phyloP scores from a whole-genome alignment of 1,140 invertebrate genomes.

The Drosophila obscura region DNA sequence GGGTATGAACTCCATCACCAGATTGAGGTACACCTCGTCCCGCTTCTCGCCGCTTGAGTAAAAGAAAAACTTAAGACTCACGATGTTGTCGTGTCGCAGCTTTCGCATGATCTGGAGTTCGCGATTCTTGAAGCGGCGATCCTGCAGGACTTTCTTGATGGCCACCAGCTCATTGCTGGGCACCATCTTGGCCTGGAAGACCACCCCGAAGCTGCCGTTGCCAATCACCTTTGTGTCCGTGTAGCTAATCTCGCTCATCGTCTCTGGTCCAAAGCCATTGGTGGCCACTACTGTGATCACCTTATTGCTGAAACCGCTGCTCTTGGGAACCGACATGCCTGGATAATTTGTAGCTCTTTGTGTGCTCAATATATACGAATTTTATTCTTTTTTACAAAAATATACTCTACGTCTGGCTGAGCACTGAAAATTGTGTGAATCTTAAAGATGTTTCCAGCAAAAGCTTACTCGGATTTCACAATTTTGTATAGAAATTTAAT shows the following conservation, averaged over 20 bases:
- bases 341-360: neutral
- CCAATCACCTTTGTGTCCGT: conserved; percentile 99
- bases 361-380: conserved; percentile 1
- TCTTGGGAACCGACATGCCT: conserved; percentile 8
- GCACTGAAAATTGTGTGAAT: too few species aligned
- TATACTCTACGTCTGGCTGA: too few species aligned
- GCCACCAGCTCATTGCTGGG: conserved; percentile 97
- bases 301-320: conserved; percentile 84
- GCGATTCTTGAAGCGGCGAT: conserved; percentile 99
- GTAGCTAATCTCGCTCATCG: conserved; percentile 97
- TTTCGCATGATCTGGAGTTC: conserved; percentile 99
- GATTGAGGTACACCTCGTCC: conserved; percentile 99
- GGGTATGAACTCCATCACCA: conserved; percentile 99
- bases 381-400: too few species aligned
- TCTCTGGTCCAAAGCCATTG: conserved; percentile 95
- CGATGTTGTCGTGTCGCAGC: conserved; percentile 99
- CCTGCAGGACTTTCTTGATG: conserved; percentile 99
- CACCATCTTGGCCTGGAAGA: conserved; percentile 98
- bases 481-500: too few species aligned
- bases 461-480: too few species aligned
- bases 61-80: conserved; percentile 99
- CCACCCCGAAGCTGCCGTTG: conserved; percentile 99
- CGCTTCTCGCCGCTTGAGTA: conserved; percentile 99
- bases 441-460: too few species aligned
- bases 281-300: conserved; percentile 98